These are phyloP conservation scores for Mesochorus sp. DNA, from an alignment of 2,888 invertebrate genomes.

Conservation along the genomic window DNA sequence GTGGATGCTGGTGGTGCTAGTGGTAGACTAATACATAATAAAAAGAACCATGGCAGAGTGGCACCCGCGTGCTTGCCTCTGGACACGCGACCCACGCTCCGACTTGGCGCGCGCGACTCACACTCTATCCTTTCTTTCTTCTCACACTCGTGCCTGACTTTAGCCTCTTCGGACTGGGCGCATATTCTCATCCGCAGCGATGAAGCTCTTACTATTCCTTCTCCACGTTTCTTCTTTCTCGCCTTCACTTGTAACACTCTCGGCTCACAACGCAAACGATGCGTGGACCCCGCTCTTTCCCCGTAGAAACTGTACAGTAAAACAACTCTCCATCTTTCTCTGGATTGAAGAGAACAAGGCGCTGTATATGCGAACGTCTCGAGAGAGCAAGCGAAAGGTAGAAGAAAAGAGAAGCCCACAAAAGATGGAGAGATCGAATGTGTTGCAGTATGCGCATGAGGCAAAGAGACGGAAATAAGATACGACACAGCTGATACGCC, in stretches of 20 bases:
- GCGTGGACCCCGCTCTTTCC: slow-evolving; percentile 22
- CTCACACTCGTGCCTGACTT: slow-evolving; percentile 50
- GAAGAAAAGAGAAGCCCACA: slow-evolving; percentile 5
- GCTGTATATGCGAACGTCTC: neutral
- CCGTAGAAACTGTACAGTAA: slow-evolving; percentile 9
- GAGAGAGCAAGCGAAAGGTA: slow-evolving; percentile 69
- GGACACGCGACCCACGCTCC: slow-evolving; percentile 69
- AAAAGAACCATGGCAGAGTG: slow-evolving; percentile 21
- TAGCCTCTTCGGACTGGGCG: slow-evolving; percentile 29
- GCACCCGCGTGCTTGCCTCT: slow-evolving; percentile 58
- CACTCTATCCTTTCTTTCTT: slow-evolving; percentile 62
- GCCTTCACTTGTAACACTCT: slow-evolving; percentile 14
- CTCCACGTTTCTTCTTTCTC: slow-evolving; percentile 45
- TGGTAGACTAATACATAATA: slow-evolving; percentile 3
- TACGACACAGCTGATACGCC: slow-evolving; percentile 80
- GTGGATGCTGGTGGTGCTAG: slow-evolving; percentile 8
- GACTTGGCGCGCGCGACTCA: slow-evolving; percentile 64
- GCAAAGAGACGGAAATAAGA: slow-evolving; percentile 77
- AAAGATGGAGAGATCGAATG: slow-evolving; percentile 22
- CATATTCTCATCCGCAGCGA: slow-evolving; percentile 17
- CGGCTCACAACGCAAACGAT: slow-evolving; percentile 2
- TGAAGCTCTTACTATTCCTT: slow-evolving; percentile 24
- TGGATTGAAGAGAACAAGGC: neutral
- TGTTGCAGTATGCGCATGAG: slow-evolving; percentile 21
- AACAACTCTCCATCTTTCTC: neutral